Evolutionary conservation across 2,888 invertebrate species (phyloP), one percentile per base, ranked within the genome.

Genomic region (Ganaspis brasiliensis): DNA sequence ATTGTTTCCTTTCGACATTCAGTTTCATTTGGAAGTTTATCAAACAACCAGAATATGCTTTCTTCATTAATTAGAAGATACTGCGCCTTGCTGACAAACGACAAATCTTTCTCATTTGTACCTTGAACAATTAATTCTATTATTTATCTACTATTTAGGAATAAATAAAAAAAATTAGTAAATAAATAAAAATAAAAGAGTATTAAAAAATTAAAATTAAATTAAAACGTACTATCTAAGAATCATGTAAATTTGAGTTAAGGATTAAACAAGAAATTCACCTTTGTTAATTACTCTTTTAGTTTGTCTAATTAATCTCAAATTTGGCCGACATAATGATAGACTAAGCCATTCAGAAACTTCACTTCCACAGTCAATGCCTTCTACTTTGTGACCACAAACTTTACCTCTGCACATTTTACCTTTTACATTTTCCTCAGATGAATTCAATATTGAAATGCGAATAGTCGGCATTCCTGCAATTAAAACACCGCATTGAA

Each of bases 11-110:
- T 87, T 59, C 92, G 85, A 45, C 93, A 92, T 77, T 94, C 93
- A 4, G 84, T 82, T 52, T 88, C 80, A 8, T 89, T 83, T 45
- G 92, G 88, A 40, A 96, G 93, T 90, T 93, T 94, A 72, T 93
- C 92, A 75, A 92, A 92, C 67, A 98, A 91, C 94, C 96, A 96
- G 78, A 93, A 91, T 0, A 98, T 95, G 80, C 98, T 98, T 0
- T 95, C 93, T 84, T 93, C 93, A 90, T 96, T 97, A 72, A 98
- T 93, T 67, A 98, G 91, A 70, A 99, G 93, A 91, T 95, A 98
- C 89, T 98, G 98, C 0, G 97, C 96, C 92, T 97, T 95, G 91
- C 97, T 98, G 67, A 95, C 94, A 76, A 97, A 92, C 0, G 96
- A 95, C 37, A 95, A 91, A 35, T 92, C 86, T 45, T 87, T 83